A percentile compares a stretch with the other conserved stretches of the same genome.
These are phyloP conservation scores for Orthosia gothica DNA, from an alignment of 2,888 invertebrate genomes.

Conservation along the genomic window DNA sequence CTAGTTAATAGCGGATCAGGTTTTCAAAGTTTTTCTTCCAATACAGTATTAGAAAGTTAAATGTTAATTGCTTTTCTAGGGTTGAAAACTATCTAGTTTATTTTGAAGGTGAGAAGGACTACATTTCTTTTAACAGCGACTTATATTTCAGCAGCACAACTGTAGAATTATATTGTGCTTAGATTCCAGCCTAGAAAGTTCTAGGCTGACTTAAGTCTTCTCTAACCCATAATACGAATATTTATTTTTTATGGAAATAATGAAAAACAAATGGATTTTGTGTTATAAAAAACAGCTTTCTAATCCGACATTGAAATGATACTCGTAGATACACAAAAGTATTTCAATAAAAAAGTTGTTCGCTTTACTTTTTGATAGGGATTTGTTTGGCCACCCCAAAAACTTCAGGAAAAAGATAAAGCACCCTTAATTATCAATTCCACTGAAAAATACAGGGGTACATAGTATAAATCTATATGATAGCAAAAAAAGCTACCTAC, in stretches of 20 bases:
- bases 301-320: background rate
- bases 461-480: no score
- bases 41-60: no score
- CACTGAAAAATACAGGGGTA: background rate
- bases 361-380: background rate
- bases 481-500: no score
- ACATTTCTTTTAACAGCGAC: no score
- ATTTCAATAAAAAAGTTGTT: conserved; percentile 16
- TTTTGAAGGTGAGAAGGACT: no score
- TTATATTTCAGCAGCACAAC: no score
- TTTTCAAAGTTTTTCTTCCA: background rate
- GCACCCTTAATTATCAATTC: background rate
- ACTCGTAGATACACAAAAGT: conserved; percentile 7
- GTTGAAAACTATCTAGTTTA: no score
- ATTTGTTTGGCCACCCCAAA: background rate
- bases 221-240: no score
- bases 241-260: no score
- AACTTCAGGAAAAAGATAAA: background rate
- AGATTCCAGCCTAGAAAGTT: background rate
- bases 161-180: background rate
- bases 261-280: background rate
- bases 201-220: no score
- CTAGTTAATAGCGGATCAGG: background rate
- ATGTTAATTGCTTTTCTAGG: no score
- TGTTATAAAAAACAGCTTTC: background rate